Base-by-base conservation (phyloP, 2,888 invertebrate genomes). In the Apotomis turbidana region DNA sequence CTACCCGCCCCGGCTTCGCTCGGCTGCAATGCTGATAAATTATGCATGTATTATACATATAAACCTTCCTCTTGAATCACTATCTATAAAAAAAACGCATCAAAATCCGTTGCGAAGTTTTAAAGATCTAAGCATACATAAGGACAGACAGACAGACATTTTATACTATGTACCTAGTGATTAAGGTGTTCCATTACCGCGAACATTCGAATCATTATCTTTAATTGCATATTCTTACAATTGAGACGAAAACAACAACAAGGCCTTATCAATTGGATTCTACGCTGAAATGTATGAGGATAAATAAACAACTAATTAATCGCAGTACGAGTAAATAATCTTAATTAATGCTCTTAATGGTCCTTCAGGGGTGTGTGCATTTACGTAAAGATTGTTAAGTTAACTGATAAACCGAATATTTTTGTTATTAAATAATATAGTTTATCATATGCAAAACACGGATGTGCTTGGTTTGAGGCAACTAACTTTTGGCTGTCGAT, bases 231-330 rank as follows among this genome's bases (percentile, higher is more conserved):
- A 12, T 57, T 68, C 51, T n/a, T n/a, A 38, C n/a, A 46, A 71
- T 60, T 54, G 38, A 54, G 15, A 46, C 38, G 10, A 71, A 66
- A 66, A 66, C 67, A 61, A 61, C 61, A 41, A 10, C 52, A 59
- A 61, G 57, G 66, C 13, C 68, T 62, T 72, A 68, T 72, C 68
- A 68, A 67, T 68, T 51, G 57, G 68, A 12, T 61, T 62, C 49
- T 68, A 67, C 61, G 60, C 62, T 72, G 68, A 61, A 71, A 44
- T 57, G 38, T 51, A 68, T n/a, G 38, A 63, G 68, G 62, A 68
- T 68, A 68, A 57, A 72, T 57, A 59, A 72, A 72, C 72, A 68
- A 72, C 58, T 57, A 60, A 67, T 71, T 67, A 38, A 60, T 63
- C 58, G 58, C 44, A 68, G 62, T 27, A 27, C 27, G 27, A 27